Evolutionary conservation across 2,113 vertebrate species (phyloP), one percentile per base, ranked within the genome.

Genomic region (Corythaeola cristata): DNA sequence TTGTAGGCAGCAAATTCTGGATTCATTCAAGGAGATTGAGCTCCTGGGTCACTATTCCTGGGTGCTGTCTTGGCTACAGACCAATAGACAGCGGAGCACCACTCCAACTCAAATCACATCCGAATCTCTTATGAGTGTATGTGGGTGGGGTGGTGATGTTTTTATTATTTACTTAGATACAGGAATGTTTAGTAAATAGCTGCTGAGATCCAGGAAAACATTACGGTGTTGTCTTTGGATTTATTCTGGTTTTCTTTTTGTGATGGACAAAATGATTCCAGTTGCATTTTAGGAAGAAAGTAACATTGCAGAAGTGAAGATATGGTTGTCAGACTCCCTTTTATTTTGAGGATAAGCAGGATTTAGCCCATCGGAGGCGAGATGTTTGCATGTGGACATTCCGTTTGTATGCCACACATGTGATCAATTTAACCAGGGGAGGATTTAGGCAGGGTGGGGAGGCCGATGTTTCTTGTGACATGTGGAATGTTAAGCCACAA

Each of bases 401-500:
- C 3, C 1, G 9, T 91, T 87, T 92, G 77, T 90, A 73, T 91
- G 92, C 93, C 53, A 74, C 95, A 96, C 88, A 60, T 96, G 97
- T 95, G 94, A 97, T 96, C 91, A 91, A 97, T 97, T 97, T 97
- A 96, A 91, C 91, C 84, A 94, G 83, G 90, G 78, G 85, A 94
- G 91, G 86, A 86, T 96, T 96, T 95, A 90, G 59, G n/a, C 90
- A 59, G 94, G 88, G 95, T 95, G 96, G 94, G 63, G 89, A 94
- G 64, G 69, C 88, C 2, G 39, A 73, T 93, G 86, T 94, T 96
- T 96, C 93, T 97, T 96, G 93, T 96, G 94, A 96, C 96, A 94
- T 94, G 94, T 94, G 95, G 96, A 97, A 97, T 96, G 93, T 93
- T 97, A 97, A 93, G 91, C 94, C 96, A 95, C 94, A 94, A 96